These are phyloP conservation scores for Troilus luridus DNA, from an alignment of 2,888 invertebrate genomes.

Conservation along the genomic window DNA sequence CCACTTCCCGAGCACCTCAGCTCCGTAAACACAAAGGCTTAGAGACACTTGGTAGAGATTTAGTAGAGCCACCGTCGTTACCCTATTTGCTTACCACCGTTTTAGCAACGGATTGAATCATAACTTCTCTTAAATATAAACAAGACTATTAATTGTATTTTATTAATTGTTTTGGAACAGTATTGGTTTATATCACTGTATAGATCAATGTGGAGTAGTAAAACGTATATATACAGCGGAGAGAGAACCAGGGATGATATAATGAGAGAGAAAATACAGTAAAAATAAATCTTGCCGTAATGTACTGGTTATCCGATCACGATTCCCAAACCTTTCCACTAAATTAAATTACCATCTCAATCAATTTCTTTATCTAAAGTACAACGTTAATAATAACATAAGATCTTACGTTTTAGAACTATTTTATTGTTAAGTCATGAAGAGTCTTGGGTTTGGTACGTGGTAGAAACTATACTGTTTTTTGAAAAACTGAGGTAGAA, in stretches of 20 bases:
- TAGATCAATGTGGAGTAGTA: not conserved
- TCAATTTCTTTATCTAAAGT: no score
- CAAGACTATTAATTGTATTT: not conserved
- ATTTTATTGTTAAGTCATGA: no score
- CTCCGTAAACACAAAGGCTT: constrained; percentile 49
- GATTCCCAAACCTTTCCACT: not conserved
- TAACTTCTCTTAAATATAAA: not conserved
- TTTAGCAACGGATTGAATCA: constrained; percentile 20
- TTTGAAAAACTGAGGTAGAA: no score
- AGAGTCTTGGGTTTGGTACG: no score
- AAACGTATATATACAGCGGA: not conserved
- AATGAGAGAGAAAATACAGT: constrained; percentile 2
- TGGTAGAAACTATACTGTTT: no score
- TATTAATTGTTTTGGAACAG: not conserved
- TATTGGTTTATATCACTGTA: not conserved
- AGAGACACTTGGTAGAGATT: constrained; percentile 28
- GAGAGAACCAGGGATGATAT: not conserved
- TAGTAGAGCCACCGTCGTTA: not conserved
- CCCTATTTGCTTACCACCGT: constrained; percentile 4
- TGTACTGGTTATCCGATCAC: not conserved
- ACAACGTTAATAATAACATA: no score
- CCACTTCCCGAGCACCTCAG: constrained; percentile 11
- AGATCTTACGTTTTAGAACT: no score
- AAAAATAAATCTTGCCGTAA: not conserved
- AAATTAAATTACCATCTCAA: no score